Percentiles rank a stretch among this genome's conserved stretches.
These are phyloP conservation scores for Drosophila chauvacae DNA, from an alignment of 1,140 invertebrate genomes.

Conservation along the genomic window DNA sequence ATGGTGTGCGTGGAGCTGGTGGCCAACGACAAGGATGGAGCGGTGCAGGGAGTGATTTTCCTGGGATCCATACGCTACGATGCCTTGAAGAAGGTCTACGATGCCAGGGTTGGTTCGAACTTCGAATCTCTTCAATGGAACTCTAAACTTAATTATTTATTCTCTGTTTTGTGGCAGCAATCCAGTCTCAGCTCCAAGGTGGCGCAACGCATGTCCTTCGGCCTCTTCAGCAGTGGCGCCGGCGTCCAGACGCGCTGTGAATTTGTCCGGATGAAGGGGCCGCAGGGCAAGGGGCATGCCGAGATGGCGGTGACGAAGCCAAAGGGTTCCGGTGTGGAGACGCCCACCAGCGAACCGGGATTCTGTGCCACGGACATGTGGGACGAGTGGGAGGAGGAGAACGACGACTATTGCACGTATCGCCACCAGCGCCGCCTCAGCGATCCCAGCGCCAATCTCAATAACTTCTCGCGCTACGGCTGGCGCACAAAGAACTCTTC, in stretches of 20 bases:
- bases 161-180: slow-evolving; percentile 87
- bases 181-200: slow-evolving; percentile 97
- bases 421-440: slow-evolving; percentile 93
- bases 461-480: slow-evolving; percentile 93
- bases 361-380: slow-evolving; percentile 93
- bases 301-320: slow-evolving; percentile 98
- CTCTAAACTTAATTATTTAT: neutral
- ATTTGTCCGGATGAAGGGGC: slow-evolving; percentile 99
- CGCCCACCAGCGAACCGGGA: slow-evolving; percentile 96
- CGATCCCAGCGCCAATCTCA: slow-evolving; percentile 97
- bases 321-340: slow-evolving; percentile 95
- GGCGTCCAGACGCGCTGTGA: slow-evolving; percentile 93
- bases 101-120: slow-evolving; percentile 91
- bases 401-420: slow-evolving; percentile 93
- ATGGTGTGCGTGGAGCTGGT: slow-evolving; percentile 99
- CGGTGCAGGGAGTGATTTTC: slow-evolving; percentile 96
- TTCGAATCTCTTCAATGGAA: neutral
- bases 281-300: slow-evolving; percentile 97
- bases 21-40: slow-evolving; percentile 93
- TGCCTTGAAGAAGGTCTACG: slow-evolving; percentile 97
- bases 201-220: slow-evolving; percentile 98
- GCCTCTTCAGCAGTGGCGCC: slow-evolving; percentile 91
- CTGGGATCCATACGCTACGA: slow-evolving; percentile 98
- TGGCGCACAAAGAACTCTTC: slow-evolving; percentile 89
- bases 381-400: slow-evolving; percentile 95